A percentile compares a stretch with the other conserved stretches of the same genome.
Conservation (phyloP, 2,797 vertebrate genomes). For the Phoeniculus purpureus region DNA sequence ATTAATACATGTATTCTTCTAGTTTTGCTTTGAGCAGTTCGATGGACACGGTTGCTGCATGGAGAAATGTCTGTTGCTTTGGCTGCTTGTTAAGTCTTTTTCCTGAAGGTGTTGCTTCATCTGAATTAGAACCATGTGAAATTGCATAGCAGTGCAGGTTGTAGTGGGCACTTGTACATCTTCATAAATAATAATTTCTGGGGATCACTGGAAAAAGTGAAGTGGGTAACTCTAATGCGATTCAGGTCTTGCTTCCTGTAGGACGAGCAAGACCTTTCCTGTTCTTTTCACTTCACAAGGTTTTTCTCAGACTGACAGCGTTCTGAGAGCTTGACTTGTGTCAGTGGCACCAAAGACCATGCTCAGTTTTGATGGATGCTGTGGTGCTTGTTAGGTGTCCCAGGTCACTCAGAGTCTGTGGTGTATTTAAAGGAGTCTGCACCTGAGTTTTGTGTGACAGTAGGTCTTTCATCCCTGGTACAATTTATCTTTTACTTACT, state of each 20-base stretch:
- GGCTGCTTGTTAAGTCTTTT: not conserved
- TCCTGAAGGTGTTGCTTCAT: not conserved
- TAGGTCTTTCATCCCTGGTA: not conserved
- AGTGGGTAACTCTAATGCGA: not conserved
- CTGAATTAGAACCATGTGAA: not conserved
- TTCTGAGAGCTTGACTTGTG: not conserved
- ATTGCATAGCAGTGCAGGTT: not conserved
- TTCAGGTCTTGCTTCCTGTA: not conserved
- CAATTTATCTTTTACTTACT: not conserved
- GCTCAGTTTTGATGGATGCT: not conserved
- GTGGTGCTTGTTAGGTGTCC: not conserved
- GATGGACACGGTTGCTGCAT: not conserved
- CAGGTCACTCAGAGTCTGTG: not conserved
- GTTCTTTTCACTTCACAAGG: not conserved
- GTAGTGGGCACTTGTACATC: not conserved
- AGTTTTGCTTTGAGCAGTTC: not conserved
- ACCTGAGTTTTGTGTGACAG: not conserved
- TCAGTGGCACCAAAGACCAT: not conserved
- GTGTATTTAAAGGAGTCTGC: not conserved
- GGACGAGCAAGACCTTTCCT: not conserved
- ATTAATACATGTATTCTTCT: not conserved
- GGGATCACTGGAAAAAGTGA: not conserved
- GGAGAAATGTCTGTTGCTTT: not conserved
- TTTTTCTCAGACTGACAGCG: not conserved
- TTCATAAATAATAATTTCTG: not conserved